Percentiles rank a stretch among this genome's conserved stretches.
phyloP scores from a whole-genome alignment of 2,113 vertebrate species.

The Sminthopsis crassicaudata region DNA sequence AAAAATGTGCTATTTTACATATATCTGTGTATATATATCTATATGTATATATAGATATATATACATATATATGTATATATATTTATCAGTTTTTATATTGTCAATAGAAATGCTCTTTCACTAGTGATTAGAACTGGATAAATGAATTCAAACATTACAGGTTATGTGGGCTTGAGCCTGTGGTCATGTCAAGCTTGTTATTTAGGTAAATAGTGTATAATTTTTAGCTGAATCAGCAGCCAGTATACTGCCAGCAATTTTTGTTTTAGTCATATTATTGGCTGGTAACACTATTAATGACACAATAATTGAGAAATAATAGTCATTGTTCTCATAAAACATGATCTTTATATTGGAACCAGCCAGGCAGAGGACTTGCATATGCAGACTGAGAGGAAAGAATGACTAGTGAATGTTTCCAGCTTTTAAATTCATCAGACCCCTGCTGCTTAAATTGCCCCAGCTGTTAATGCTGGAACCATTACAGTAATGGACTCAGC shows the following conservation, averaged over 20 bases:
- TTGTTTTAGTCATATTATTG: constrained; percentile 85
- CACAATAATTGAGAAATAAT: constrained; percentile 92
- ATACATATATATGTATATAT: not conserved
- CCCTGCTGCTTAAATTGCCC: constrained; percentile 91
- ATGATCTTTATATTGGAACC: constrained; percentile 84
- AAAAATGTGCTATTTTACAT: constrained; percentile 48
- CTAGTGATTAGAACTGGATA: constrained; percentile 74
- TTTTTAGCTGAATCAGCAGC: constrained; percentile 92
- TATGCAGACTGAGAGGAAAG: constrained; percentile 84
- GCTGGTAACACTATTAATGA: constrained; percentile 90
- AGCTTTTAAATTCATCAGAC: constrained; percentile 91
- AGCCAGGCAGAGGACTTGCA: constrained; percentile 81
- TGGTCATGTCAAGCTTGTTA: constrained; percentile 89
- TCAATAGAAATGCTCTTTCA: constrained; percentile 43
- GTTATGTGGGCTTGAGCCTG: constrained; percentile 85
- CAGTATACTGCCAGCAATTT: constrained; percentile 84
- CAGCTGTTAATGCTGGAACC: constrained; percentile 95
- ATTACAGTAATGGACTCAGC: constrained; percentile 98
- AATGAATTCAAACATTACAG: constrained; percentile 86
- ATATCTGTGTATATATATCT: no score
- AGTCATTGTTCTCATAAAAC: constrained; percentile 88
- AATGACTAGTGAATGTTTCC: constrained; percentile 82
- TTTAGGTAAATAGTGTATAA: constrained; percentile 87
- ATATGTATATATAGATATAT: no score
- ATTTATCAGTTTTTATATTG: no score